Base-by-base conservation (phyloP, 2,797 vertebrate genomes). In the Melanogrammus aeglefinus region DNA sequence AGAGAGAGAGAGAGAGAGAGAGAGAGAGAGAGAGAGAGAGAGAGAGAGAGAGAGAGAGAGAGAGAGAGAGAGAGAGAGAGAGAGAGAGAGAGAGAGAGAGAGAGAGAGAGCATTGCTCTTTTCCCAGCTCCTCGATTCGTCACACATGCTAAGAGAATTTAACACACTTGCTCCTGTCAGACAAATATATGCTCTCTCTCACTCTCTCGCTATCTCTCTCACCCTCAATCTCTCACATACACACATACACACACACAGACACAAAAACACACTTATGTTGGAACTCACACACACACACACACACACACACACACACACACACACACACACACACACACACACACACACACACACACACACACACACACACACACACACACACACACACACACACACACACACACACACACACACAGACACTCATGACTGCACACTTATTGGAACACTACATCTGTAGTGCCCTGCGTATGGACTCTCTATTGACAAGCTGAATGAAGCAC, bases 111-210 rank as follows among this genome's bases (percentile, higher is more conserved):
- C 86, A 75, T 70, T 76, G 90, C 89, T 91, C 88, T 75, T 94
- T 94, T 94, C 92, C 91, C 90, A 92, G 90, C 86, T 84, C 77
- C 86, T 80, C 88, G 92, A 94, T 91, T 90, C 82, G 92, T 92
- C 92, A 94, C 92, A 92, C 84, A 94, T 92, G 93, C 93, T 94
- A 93, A 91, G 90, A 91, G 84, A 92, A 91, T 91, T 94, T 94
- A 94, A 92, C 88, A 92, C 90, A 89, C 88, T 82, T 74, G 10
- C 87, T 86, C 80, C 86, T 87, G 83, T 85, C 81, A 29, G 84
- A 81, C 81, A 81, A 86, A 90, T 86, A 85, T 81, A 89, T 74
- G 85, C 87, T 57, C 57, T 24, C 57, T 66, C 57, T 24, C 57
- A 24, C n/a, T 66, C 57, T 24, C 57, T 66, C 57, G n/a, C 57